Evolutionary conservation across 2,888 invertebrate species (phyloP), one percentile per base, ranked within the genome.

Genomic region (Pheosia gnoma): DNA sequence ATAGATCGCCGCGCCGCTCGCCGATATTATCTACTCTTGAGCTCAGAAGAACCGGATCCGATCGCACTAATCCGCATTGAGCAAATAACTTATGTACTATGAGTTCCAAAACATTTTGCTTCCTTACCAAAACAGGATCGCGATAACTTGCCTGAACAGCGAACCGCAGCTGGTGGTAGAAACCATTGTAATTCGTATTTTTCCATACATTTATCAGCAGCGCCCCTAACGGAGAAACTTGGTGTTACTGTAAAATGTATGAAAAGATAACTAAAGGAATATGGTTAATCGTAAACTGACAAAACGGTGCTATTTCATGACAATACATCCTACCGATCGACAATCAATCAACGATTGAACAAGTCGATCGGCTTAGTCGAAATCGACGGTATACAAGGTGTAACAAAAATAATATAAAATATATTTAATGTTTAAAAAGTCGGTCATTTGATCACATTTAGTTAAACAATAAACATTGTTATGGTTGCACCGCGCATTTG

Each of bases 1-100:
- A 79, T 83, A 77, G 81, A 82, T 79, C 80, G 80, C 80, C 78
- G 71, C 69, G 67, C 77, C 73, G 71, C 73, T 72, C 73, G 72
- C 68, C 71, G 68, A 72, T 70, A 60, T 57, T 68, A 61, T 13
- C 70, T 73, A 77, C 70, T 71, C 60, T 83, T 80, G 83, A 82
- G 82, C 81, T 76, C 77, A 67, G 70, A 71, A 63, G 67, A 62
- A 66, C 63, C 63, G 70, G 71, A 71, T 65, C 66, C n/a, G 70
- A 70, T 71, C 71, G 68, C 65, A 65, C 66, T 68, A 63, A 72
- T 73, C 74, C 74, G 72, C 72, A 72, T 85, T 84, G 85, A 85
- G 85, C 85, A 84, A 85, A 82, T 68, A 74, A 68, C 59, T 63
- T 60, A 66, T 57, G 63, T 63, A 57, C 68, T 63, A 74, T 62